Percentiles rank a stretch among this genome's conserved stretches.
These are phyloP conservation scores for Eledone cirrhosa DNA, from an alignment of 2,888 invertebrate genomes.

Conservation along the genomic window DNA sequence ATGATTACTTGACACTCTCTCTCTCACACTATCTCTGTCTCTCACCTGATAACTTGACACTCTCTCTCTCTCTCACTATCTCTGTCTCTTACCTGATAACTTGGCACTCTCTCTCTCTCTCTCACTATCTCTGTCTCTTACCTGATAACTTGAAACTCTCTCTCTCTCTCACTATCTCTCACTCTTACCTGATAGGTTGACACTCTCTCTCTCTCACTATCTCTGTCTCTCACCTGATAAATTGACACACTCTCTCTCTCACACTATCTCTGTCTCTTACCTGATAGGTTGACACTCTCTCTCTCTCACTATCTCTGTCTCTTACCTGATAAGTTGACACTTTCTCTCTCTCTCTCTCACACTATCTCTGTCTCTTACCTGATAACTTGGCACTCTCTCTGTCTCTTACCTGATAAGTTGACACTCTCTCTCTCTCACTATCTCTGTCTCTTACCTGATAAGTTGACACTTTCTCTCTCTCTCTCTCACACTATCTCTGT, in stretches of 20 bases:
- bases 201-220: conserved; percentile 37
- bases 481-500: too few species aligned
- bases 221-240: conserved; percentile 55
- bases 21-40: too few species aligned
- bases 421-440: conserved; percentile 43
- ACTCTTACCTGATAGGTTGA: conserved; percentile 55
- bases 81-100: conserved; percentile 53
- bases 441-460: conserved; percentile 55
- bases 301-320: too few species aligned
- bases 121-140: too few species aligned
- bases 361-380: conserved; percentile 41
- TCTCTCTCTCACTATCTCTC: too few species aligned
- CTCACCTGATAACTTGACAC: conserved; percentile 57
- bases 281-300: conserved; percentile 54
- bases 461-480: conserved; percentile 52
- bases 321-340: conserved; percentile 57
- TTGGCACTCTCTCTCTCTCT: conserved; percentile 41
- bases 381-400: conserved; percentile 49
- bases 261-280: too few species aligned
- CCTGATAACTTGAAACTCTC: conserved; percentile 56
- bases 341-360: too few species aligned
- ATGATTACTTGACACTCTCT: conserved; percentile 53
- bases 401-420: conserved; percentile 50
- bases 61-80: conserved; percentile 28
- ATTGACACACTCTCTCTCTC: conserved; percentile 40